Evolutionary conservation across 2,797 vertebrate species (phyloP).

Genomic region (Falco naumanni): DNA sequence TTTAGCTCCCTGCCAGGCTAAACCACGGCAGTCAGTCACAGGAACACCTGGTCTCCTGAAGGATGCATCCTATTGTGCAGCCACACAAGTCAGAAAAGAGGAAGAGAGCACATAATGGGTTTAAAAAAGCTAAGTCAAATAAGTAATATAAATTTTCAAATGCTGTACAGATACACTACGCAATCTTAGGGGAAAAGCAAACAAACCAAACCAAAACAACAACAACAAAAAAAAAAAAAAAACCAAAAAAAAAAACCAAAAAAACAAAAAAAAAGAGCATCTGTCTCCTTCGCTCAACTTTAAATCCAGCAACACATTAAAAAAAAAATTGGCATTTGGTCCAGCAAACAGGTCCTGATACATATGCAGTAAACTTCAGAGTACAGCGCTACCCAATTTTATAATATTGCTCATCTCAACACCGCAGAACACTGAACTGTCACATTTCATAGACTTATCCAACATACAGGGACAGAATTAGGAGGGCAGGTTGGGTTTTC

Average conservation of each 20-base stretch:
- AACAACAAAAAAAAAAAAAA: no score
- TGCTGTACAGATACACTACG: neutral
- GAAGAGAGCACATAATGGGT: neutral
- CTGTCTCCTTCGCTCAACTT: neutral
- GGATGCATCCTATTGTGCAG: neutral
- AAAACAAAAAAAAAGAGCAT: neutral
- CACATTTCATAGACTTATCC: neutral
- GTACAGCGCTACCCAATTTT: neutral
- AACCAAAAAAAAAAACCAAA: no score
- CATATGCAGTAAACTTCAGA: neutral
- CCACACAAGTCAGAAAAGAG: neutral
- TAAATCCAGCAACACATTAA: neutral
- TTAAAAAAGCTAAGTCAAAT: neutral
- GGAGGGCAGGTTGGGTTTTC: accelerated
- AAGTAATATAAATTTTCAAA: neutral
- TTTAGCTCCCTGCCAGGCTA: neutral
- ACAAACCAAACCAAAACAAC: neutral
- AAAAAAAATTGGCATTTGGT: neutral
- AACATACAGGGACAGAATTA: neutral
- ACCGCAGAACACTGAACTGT: neutral
- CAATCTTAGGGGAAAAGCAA: accelerated
- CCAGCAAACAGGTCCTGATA: neutral
- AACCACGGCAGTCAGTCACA: neutral
- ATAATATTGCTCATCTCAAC: neutral
- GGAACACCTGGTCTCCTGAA: neutral